Percentiles rank a stretch among this genome's conserved stretches.
These are phyloP conservation scores for Camponotus pennsylvanicus DNA, from an alignment of 1,140 invertebrate genomes.

Conservation along the genomic window DNA sequence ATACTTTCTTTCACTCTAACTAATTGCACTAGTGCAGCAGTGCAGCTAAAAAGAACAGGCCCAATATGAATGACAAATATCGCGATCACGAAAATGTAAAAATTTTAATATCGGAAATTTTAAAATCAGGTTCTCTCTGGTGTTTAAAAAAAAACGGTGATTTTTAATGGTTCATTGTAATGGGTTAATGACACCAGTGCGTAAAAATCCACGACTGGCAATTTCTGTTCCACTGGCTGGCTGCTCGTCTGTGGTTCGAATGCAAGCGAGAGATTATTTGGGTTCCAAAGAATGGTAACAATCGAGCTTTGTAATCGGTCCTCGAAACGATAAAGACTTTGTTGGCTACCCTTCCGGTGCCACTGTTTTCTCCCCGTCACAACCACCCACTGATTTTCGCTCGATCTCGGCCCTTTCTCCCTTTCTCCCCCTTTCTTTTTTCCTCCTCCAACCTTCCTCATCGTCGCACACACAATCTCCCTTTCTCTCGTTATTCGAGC, in stretches of 20 bases:
- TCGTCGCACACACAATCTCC: slow-evolving; percentile 61
- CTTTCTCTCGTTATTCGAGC: slow-evolving; percentile 74
- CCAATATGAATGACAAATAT: neutral
- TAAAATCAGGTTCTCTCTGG: neutral
- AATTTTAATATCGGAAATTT: neutral
- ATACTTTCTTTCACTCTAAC: no score
- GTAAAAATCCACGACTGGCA: slow-evolving; percentile 24
- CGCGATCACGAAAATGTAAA: neutral
- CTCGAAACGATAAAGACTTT: slow-evolving; percentile 80
- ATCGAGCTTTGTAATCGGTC: slow-evolving; percentile 80
- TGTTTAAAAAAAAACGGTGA: neutral
- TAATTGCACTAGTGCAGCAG: no score
- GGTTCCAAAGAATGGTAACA: slow-evolving; percentile 76
- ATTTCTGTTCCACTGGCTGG: slow-evolving; percentile 49
- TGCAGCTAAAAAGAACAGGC: no score
- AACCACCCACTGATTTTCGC: slow-evolving; percentile 64
- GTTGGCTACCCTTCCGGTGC: slow-evolving; percentile 74
- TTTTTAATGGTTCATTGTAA: neutral
- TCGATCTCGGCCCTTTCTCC: neutral
- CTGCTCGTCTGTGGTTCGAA: slow-evolving; percentile 47
- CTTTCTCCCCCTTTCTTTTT: neutral
- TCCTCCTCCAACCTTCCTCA: neutral
- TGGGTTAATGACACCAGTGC: neutral
- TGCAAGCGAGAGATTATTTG: slow-evolving; percentile 73
- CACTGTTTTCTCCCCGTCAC: slow-evolving; percentile 53